Conservation (phyloP, 2,797 vertebrate genomes). For the Merluccius polli region DNA sequence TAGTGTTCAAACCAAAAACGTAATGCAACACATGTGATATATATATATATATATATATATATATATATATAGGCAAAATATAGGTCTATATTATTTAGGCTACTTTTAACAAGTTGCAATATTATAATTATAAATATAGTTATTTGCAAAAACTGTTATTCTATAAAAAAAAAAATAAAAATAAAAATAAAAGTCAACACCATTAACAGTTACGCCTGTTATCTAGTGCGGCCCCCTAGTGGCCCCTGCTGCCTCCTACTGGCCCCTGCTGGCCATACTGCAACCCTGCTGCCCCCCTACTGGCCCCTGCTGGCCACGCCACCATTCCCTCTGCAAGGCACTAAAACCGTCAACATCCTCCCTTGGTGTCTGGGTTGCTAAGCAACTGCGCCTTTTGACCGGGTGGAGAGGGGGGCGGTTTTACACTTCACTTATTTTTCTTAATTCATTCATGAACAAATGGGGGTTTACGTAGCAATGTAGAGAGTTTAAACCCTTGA, state of each 20-base stretch:
- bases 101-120: background rate
- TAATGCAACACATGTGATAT: background rate
- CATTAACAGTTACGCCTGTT: background rate
- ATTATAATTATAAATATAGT: too few species aligned
- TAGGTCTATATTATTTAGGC: background rate
- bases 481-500: background rate
- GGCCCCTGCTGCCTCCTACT: too few species aligned
- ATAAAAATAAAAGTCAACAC: background rate
- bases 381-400: background rate
- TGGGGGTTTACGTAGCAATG: background rate
- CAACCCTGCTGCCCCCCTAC: too few species aligned
- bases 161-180: too few species aligned
- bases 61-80: too few species aligned
- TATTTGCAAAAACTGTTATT: too few species aligned
- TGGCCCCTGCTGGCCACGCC: too few species aligned
- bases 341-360: too few species aligned
- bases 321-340: background rate
- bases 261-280: background rate
- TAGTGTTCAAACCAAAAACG: background rate
- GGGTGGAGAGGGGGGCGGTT: background rate
- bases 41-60: background rate
- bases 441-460: background rate
- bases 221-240: background rate
- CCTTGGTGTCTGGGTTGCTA: background rate
- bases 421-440: background rate